A percentile compares a stretch with the other conserved stretches of the same genome.
Conservation (phyloP, 2,113 vertebrate genomes). For the Leucoraja erinaceus region DNA sequence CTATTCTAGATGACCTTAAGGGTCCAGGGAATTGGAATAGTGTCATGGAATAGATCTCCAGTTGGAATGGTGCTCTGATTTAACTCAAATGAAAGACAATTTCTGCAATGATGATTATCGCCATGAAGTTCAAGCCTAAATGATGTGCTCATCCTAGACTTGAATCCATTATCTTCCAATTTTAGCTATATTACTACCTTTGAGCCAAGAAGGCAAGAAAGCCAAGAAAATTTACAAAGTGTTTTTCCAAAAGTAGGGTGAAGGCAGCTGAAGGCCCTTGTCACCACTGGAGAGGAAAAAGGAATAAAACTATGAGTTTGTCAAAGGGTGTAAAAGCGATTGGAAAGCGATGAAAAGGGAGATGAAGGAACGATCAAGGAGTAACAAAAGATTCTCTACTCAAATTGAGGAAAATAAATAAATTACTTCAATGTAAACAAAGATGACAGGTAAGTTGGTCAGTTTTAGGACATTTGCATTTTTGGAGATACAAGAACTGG, state of each 20-base stretch:
- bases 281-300: background rate
- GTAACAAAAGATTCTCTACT: background rate
- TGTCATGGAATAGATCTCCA: background rate
- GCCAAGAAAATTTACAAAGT: background rate
- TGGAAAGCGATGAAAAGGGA: background rate
- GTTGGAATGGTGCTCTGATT: background rate
- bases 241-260: background rate
- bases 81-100: background rate
- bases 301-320: background rate
- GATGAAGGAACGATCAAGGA: background rate
- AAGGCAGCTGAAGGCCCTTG: background rate
- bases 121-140: background rate
- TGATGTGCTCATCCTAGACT: background rate
- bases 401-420: background rate
- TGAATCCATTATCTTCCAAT: background rate
- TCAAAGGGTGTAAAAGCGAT: background rate
- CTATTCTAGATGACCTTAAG: background rate
- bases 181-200: background rate
- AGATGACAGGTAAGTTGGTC: background rate
- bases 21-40: background rate
- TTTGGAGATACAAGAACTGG: background rate
- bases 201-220: background rate
- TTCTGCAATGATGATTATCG: too few species aligned
- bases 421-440: background rate
- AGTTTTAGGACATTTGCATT: background rate